Evolutionary conservation across 2,113 vertebrate genomes (phyloP).

Genomic region (Sceloporus undulatus): DNA sequence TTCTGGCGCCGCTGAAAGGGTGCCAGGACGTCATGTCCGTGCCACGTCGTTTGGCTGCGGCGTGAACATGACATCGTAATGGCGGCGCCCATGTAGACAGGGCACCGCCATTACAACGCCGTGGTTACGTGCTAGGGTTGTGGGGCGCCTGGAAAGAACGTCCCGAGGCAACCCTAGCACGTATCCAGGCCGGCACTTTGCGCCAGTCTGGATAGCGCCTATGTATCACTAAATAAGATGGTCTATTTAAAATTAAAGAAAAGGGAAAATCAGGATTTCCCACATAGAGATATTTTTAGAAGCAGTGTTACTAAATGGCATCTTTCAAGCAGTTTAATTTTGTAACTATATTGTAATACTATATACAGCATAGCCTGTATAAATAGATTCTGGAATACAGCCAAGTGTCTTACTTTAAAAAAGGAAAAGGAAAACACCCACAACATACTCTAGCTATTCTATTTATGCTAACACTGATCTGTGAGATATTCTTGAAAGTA

Average conservation of each 20-base stretch:
- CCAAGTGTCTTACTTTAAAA: constrained; percentile 51
- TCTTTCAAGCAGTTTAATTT: constrained; percentile 28
- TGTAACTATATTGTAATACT: constrained; percentile 27
- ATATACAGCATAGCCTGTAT: constrained; percentile 28
- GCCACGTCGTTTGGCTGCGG: no score
- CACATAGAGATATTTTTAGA: constrained; percentile 49
- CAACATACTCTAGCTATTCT: constrained; percentile 41
- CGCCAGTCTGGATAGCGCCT: background rate
- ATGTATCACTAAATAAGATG: background rate
- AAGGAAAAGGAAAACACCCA: background rate
- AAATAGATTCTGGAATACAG: constrained; percentile 55
- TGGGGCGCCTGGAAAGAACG: no score
- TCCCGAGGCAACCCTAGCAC: no score
- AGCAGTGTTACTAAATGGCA: constrained; percentile 22
- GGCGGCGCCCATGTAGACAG: no score
- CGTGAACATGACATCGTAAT: no score
- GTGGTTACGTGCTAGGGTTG: no score
- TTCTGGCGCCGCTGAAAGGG: no score
- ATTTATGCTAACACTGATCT: constrained; percentile 25
- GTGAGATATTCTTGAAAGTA: constrained; percentile 52
- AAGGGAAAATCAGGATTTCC: constrained; percentile 46
- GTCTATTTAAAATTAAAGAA: constrained; percentile 26
- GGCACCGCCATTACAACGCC: no score
- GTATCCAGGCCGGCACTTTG: no score
- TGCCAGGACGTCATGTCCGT: no score